phyloP scores from a whole-genome alignment of 2,113 vertebrate genomes.

The Sylvietta virens region DNA sequence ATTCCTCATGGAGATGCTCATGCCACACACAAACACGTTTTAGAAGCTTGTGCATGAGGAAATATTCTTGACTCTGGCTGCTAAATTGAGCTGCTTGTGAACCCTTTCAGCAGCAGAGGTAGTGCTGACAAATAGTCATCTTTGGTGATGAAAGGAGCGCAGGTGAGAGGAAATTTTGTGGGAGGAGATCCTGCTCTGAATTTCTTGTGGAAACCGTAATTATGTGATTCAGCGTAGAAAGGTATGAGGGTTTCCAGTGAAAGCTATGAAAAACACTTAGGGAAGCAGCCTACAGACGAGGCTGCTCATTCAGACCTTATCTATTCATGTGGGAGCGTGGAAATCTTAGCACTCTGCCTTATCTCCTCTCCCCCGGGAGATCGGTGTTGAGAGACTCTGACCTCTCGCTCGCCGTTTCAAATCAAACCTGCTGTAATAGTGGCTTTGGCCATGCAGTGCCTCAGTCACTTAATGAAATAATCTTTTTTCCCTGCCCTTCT shows the following conservation, averaged over 20 bases:
- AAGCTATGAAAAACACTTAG: neutral
- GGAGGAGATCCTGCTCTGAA: constrained; percentile 37
- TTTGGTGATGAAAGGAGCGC: constrained; percentile 12
- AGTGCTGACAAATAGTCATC: constrained; percentile 33
- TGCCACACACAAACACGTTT: neutral
- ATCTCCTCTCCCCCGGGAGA: constrained; percentile 24
- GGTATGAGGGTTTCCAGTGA: neutral
- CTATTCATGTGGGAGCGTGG: neutral
- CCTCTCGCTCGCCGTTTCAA: neutral
- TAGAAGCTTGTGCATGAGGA: neutral
- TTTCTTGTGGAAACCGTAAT: constrained; percentile 35
- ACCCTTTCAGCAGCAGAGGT: neutral
- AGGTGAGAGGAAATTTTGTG: constrained; percentile 45
- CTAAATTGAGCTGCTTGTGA: constrained; percentile 3
- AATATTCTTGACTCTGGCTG: neutral
- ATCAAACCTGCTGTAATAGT: neutral
- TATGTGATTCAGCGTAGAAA: constrained; percentile 12
- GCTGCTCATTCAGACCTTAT: constrained; percentile 50
- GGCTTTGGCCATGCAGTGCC: neutral
- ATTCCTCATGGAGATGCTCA: neutral
- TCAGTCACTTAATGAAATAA: constrained; percentile 12
- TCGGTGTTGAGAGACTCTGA: constrained; percentile 12
- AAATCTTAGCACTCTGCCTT: constrained; percentile 42
- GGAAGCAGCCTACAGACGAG: constrained; percentile 3
- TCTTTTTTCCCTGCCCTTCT: neutral